Evolutionary conservation across 2,888 invertebrate genomes (phyloP), one percentile per base, ranked within the genome.

Genomic region (Tinea semifulvella): DNA sequence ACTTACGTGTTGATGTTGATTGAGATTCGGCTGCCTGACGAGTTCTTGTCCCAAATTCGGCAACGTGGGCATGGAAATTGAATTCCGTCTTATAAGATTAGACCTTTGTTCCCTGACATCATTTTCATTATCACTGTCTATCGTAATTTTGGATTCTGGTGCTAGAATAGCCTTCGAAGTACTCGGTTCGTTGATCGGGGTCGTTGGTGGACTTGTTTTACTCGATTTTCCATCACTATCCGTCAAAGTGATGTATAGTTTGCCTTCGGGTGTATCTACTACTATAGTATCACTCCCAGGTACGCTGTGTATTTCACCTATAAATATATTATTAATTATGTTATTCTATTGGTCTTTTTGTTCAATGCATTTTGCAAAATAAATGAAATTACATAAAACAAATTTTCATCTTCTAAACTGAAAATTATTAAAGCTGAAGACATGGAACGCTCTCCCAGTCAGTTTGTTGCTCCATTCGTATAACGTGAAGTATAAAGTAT

Each of bases 11-110:
- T 70, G 69, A 25, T 62, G 65, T 1, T 65, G 61, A 50, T 63
- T 64, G 51, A 68, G 44, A 50, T 68, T 36, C 10, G 73, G 82
- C 55, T 69, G 82, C 56, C 59, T 66, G 51, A 88, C 54, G 5
- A 85, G 83, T 54, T 86, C 84, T 52, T 83, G 53, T 48, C 88
- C 88, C 63, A 91, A 68, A 44, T 87, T 86, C 57, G 89, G 87
- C 47, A 92, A 72, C 51, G 84, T 82, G 2, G 92, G 92, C 80
- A 92, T 82, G 2, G 91, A 91, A 49, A 89, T 87, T 2, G 90
- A 90, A 53, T 89, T 88, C 52, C 88, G 84, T 42, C 90, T 79
- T 43, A 86, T 60, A 42, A 64, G 67, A 3, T 63, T 61, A 47
- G 56, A 60, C 46, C 72, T 67, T 47, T 60, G 56, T 27, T 66